Evolutionary conservation across 2,888 invertebrate genomes (phyloP).

Genomic region (Drosophila diplacantha): DNA sequence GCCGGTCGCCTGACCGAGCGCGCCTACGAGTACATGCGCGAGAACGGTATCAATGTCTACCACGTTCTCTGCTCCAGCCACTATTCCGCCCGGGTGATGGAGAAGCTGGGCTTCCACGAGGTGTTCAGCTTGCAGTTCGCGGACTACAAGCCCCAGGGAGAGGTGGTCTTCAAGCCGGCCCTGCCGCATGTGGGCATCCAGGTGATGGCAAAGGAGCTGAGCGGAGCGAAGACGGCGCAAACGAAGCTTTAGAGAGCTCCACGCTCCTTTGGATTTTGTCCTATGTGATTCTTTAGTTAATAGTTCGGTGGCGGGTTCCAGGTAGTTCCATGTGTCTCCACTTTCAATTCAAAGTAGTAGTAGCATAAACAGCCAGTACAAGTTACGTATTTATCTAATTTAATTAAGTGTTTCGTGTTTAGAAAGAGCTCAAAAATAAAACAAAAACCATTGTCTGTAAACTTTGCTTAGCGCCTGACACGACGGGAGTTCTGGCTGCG

Average conservation of each 20-base stretch:
- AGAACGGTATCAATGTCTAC: slow-evolving; percentile 79
- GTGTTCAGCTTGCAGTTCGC: slow-evolving; percentile 82
- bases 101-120: slow-evolving; percentile 84
- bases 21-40: slow-evolving; percentile 75
- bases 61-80: slow-evolving; percentile 87
- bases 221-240: slow-evolving; percentile 23
- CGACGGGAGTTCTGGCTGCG: slow-evolving; percentile 15
- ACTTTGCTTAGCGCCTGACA: slow-evolving; percentile 10
- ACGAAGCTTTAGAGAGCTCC: slow-evolving; percentile 31
- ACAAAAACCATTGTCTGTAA: slow-evolving; percentile 11
- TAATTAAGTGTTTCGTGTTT: slow-evolving; percentile 46
- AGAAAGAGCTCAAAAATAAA: slow-evolving; percentile 40
- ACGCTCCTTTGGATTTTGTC: slow-evolving; percentile 38
- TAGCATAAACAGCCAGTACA: slow-evolving; percentile 51
- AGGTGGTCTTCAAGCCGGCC: slow-evolving; percentile 83
- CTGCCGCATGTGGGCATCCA: slow-evolving; percentile 82
- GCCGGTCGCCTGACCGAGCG: slow-evolving; percentile 76
- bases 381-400: slow-evolving; percentile 53
- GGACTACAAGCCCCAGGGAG: slow-evolving; percentile 82
- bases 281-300: slow-evolving; percentile 69
- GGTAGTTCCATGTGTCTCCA: slow-evolving; percentile 34
- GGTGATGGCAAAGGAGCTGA: slow-evolving; percentile 80
- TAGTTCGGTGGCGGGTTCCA: slow-evolving; percentile 64
- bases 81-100: slow-evolving; percentile 86
- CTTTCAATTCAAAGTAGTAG: slow-evolving; percentile 32